Conservation (phyloP, 2,113 vertebrate species). For the Sinocyclocheilus grahami region DNA sequence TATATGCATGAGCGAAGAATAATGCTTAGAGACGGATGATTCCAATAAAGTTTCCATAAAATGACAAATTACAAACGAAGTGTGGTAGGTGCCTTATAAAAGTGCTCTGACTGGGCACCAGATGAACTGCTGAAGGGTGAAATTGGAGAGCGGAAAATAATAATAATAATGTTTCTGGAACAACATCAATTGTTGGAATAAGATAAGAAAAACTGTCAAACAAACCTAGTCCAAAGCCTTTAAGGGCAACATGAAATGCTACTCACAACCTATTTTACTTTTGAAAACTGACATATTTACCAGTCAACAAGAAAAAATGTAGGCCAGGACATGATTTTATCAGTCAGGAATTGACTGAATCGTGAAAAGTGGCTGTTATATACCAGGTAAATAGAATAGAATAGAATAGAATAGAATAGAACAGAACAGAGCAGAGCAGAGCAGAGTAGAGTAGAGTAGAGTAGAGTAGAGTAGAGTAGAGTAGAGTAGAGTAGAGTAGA, state of each 20-base stretch:
- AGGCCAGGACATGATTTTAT: background rate
- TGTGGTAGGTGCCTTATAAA: background rate
- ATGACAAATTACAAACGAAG: slow-evolving; percentile 14
- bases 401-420: too few species aligned
- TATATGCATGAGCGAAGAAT: background rate
- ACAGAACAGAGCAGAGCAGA: too few species aligned
- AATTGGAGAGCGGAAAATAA: background rate
- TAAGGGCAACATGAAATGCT: background rate
- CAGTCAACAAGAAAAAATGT: background rate
- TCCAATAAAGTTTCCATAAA: slow-evolving; percentile 25
- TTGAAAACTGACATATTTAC: background rate
- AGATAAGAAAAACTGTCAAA: background rate
- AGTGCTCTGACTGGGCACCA: slow-evolving; percentile 8
- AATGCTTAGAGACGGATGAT: slow-evolving; percentile 24
- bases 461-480: too few species aligned
- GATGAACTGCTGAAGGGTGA: slow-evolving; percentile 24
- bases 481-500: too few species aligned
- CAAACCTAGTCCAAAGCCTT: background rate
- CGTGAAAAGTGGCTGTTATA: background rate
- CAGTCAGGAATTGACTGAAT: background rate
- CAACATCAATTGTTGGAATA: background rate
- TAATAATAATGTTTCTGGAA: slow-evolving; percentile 7
- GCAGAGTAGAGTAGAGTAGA: too few species aligned
- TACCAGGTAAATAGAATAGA: too few species aligned
- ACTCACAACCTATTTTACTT: background rate